Evolutionary conservation across 2,797 vertebrate genomes (phyloP).

Genomic region (Crypturellus tataupa): DNA sequence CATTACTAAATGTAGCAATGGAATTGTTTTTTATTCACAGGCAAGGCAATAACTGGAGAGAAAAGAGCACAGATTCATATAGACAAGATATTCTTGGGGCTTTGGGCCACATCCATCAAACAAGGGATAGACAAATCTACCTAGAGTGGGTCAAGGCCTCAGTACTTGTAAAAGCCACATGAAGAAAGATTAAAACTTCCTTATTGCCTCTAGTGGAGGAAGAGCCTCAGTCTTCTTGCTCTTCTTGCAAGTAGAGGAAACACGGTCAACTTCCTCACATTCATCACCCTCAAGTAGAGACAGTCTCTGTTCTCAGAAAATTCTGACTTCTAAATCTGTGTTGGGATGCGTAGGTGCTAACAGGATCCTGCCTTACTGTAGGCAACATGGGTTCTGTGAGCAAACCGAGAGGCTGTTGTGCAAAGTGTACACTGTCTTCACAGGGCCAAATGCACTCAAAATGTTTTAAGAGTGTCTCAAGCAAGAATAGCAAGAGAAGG

Average conservation of each 20-base stretch:
- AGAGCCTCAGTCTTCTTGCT: conserved; percentile 39
- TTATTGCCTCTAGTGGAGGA: conserved; percentile 13
- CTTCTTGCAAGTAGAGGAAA: conserved; percentile 59
- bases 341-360: conserved; percentile 4
- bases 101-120: neutral
- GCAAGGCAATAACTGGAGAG: neutral
- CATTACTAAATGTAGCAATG: neutral
- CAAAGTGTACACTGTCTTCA: neutral
- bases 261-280: conserved; percentile 50
- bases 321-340: conserved; percentile 55
- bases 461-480: neutral
- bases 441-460: neutral
- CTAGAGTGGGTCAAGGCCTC: neutral
- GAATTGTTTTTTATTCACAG: neutral
- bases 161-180: neutral
- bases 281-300: conserved; percentile 49
- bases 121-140: neutral
- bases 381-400: neutral
- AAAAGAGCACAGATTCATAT: neutral
- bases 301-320: conserved; percentile 36
- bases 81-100: neutral
- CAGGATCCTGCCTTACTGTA: conserved; percentile 16
- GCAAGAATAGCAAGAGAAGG: neutral
- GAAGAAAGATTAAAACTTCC: conserved; percentile 17
- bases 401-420: neutral